Conservation (phyloP, 2,888 invertebrate species). For the Antheraea assamensis region DNA sequence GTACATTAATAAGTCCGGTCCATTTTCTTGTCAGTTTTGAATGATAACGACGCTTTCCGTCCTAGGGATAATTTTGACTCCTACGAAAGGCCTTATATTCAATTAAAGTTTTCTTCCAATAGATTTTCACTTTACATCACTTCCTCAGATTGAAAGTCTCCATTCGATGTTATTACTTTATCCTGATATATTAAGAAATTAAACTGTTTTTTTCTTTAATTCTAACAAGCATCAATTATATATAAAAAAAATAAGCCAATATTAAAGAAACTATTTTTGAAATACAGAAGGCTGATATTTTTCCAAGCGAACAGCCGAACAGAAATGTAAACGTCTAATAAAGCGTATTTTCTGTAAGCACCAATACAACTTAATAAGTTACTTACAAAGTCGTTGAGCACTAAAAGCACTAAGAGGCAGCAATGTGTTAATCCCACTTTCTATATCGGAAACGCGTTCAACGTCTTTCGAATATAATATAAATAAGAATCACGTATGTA, state of each 20-base stretch:
- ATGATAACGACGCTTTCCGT: too few relatives aligned
- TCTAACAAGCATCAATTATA: too few relatives aligned
- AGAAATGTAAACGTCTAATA: slow-evolving; percentile 10
- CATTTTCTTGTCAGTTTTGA: too few relatives aligned
- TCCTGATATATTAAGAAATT: too few relatives aligned
- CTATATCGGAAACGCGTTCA: slow-evolving; percentile 62
- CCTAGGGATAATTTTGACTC: too few relatives aligned
- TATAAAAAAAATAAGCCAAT: not conserved
- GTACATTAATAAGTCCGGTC: too few relatives aligned
- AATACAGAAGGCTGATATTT: not conserved
- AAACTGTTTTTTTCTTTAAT: too few relatives aligned
- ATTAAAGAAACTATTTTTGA: not conserved
- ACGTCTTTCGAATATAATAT: slow-evolving; percentile 67
- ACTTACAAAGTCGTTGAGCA: slow-evolving; percentile 61
- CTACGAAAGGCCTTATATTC: too few relatives aligned
- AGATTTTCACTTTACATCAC: too few relatives aligned
- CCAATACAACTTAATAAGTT: slow-evolving; percentile 47
- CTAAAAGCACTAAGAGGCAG: slow-evolving; percentile 62
- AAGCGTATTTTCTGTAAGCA: slow-evolving; percentile 15
- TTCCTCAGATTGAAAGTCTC: too few relatives aligned
- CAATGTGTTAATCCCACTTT: slow-evolving; percentile 69
- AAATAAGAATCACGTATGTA: slow-evolving; percentile 82
- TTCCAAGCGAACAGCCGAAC: not conserved
- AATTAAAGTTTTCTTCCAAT: too few relatives aligned
- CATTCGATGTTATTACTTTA: too few relatives aligned